phyloP scores from a whole-genome alignment of 2,888 invertebrate genomes.

The Sylvicola cinctus region DNA sequence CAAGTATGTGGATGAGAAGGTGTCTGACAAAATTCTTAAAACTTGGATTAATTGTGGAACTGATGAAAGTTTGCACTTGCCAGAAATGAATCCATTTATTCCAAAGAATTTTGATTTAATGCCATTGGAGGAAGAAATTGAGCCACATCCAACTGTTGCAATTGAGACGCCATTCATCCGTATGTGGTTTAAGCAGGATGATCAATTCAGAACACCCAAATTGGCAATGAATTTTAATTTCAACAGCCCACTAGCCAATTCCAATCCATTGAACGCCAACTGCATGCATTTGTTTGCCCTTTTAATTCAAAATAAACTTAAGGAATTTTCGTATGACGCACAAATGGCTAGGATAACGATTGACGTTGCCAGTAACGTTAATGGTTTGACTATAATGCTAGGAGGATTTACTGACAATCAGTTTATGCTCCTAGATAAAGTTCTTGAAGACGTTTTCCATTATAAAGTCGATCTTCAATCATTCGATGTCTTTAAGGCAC shows the following conservation, averaged over 20 bases:
- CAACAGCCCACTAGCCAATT: slow-evolving; percentile 63
- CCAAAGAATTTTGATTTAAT: slow-evolving; percentile 59
- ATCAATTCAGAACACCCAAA: slow-evolving; percentile 76
- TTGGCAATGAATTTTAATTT: slow-evolving; percentile 47
- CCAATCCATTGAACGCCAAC: slow-evolving; percentile 67
- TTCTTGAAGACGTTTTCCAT: slow-evolving; percentile 61
- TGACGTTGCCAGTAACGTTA: slow-evolving; percentile 56
- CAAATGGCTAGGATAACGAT: slow-evolving; percentile 74
- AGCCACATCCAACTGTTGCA: slow-evolving; percentile 48
- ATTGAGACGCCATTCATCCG: slow-evolving; percentile 62
- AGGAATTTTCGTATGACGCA: slow-evolving; percentile 84
- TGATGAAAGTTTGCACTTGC: slow-evolving; percentile 47
- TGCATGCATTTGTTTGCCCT: slow-evolving; percentile 66
- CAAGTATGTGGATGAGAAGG: slow-evolving; percentile 32
- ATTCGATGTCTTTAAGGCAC: slow-evolving; percentile 71
- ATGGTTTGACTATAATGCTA: slow-evolving; percentile 66
- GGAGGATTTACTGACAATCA: slow-evolving; percentile 86
- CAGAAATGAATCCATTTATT: slow-evolving; percentile 80
- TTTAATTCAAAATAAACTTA: slow-evolving; percentile 66
- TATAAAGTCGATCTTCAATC: slow-evolving; percentile 67
- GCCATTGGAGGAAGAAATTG: slow-evolving; percentile 29
- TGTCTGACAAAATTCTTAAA: too few species aligned
- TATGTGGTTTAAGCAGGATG: slow-evolving; percentile 90
- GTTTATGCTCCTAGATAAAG: slow-evolving; percentile 58
- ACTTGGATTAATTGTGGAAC: slow-evolving; percentile 46